Evolutionary conservation across 2,888 invertebrate genomes (phyloP), one percentile per base, ranked within the genome.

Genomic region (Acleris laterana): DNA sequence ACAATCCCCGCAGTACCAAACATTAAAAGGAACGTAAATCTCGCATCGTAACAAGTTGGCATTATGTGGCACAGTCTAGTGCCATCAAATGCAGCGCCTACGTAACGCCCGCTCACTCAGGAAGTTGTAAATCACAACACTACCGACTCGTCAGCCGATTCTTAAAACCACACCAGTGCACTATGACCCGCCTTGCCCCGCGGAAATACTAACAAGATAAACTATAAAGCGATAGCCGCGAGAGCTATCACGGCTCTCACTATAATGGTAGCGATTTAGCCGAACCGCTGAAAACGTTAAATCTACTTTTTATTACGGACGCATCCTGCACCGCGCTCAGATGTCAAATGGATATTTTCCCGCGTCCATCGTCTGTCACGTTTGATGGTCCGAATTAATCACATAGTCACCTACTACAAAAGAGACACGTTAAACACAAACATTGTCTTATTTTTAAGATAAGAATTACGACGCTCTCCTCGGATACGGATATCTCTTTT

Each of bases 111-210:
- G 77, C 76, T 73, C 76, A 68, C 80, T 83, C 85, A 87, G 89
- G 90, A 91, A 90, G 87, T 85, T 84, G 84, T 91, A 91, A 91
- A 92, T 91, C 89, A 89, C 77, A 76, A 74, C 77, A 77, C 79
- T 77, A 75, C 78, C 76, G 73, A 74, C 82, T 82, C 81, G 80
- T 84, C 84, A 84, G 71, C 74, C 75, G 77, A 84, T 83, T 83
- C 83, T 79, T 78, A 75, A 67, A 69, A 68, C 66, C 65, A 75
- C 64, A 75, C 87, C 84, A 85, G 46, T 70, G 62, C 73, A 70
- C 67, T 50, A 63, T 70, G 83, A 81, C 52, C 84, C 76, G 49
- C 73, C 68, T 50, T 65, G 66, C 67, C 70, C 66, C 68, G 51
- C 56, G 32, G 50, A 70, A 62, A 64, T 46, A 68, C 57, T 69